These are phyloP conservation scores for Anoura caudifer DNA, from an alignment of 2,113 vertebrate species.

Conservation along the genomic window DNA sequence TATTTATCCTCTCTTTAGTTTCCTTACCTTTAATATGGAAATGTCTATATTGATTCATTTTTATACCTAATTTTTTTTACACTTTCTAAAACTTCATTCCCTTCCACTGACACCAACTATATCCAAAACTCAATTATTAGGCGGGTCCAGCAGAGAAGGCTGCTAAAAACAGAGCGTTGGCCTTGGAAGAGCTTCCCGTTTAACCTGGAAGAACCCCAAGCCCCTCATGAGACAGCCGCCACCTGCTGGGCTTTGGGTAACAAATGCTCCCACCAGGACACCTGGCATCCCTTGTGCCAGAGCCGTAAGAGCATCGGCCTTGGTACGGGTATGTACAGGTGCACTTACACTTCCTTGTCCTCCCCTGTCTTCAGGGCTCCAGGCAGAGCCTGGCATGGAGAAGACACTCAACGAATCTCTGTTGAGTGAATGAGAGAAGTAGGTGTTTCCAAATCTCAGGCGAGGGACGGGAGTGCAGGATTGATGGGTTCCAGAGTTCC, in stretches of 20 bases:
- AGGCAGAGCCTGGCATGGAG: not conserved
- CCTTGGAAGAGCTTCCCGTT: not conserved
- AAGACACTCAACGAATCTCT: not conserved
- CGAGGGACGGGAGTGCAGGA: not conserved
- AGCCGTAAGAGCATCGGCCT: rapidly evolving
- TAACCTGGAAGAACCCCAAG: not conserved
- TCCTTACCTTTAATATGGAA: not conserved
- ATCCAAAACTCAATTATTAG: too few species aligned
- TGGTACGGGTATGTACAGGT: not conserved
- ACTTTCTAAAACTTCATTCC: not conserved
- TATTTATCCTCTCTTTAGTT: not conserved
- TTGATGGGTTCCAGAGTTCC: not conserved
- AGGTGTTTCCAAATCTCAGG: not conserved
- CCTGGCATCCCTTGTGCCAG: too few species aligned
- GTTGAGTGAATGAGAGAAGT: not conserved
- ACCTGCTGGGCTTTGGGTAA: not conserved
- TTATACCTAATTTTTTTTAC: not conserved
- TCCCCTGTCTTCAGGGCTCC: rapidly evolving
- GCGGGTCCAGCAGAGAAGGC: not conserved
- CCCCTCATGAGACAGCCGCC: not conserved
- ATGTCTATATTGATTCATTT: not conserved
- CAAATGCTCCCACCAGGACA: rapidly evolving
- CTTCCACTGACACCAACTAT: not conserved
- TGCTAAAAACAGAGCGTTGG: not conserved
- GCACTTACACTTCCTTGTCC: not conserved